Evolutionary conservation across 2,888 invertebrate species (phyloP), one percentile per base, ranked within the genome.

Genomic region (Homarus gammarus): DNA sequence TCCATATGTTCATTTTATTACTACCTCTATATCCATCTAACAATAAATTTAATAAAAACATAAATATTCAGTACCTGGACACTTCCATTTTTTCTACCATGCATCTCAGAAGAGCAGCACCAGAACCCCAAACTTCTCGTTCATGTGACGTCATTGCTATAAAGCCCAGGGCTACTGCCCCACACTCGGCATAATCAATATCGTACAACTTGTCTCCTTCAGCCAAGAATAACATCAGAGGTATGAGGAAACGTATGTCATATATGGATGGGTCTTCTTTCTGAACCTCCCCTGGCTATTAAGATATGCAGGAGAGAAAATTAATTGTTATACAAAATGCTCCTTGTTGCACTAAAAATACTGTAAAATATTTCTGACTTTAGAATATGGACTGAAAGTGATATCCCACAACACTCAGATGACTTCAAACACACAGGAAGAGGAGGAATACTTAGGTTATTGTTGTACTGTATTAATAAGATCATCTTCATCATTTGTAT

Each of bases 171-270:
- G 73, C 73, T 36, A 81, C 84, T 38, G 89, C 84, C 40, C 89
- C 89, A 85, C 64, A 61, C 49, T 84, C 85, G 0, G 89, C 89
- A 38, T 61, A 85, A 33, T 89, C 88, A 70, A 84, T 78, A 27
- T 83, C 83, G 8, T 44, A n/a, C 2, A 89, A 15, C n/a, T 36
- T 68, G 8, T 72, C 40, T 6, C 85, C 72, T 10, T 79, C 38
- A 64, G 84, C 73, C 56, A 89, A 73, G 51, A 81, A 72, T 22
- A 85, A 33, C 84, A 85, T 73, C 33, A 89, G 85, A 2, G 89
- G 85, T 36, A 89, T 31, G 10, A 89, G 85, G 36, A 85, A 89
- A 2, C 89, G 84, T 44, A 89, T 61, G 49, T 89, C 89, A 64
- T 89, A 89, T 6, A 89, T 22, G 2, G 79, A 27, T 36, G 36